Evolutionary conservation across 2,888 invertebrate species (phyloP).

Genomic region (Aradus depressus): DNA sequence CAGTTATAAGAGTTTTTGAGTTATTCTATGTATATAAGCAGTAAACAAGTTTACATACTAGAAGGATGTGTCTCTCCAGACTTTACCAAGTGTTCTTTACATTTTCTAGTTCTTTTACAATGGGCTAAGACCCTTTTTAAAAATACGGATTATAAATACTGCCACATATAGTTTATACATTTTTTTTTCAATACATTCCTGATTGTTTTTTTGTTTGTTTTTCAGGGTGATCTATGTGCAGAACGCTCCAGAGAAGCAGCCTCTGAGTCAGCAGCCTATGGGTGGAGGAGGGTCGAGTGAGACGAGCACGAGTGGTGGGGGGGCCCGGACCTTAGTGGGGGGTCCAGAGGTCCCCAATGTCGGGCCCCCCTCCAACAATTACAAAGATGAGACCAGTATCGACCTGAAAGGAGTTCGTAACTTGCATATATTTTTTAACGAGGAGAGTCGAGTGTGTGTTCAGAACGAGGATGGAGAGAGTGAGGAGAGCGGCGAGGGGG

Average conservation of each 20-base stretch:
- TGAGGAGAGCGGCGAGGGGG: constrained; percentile 24
- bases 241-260: constrained; percentile 69
- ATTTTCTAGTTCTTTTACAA: background rate
- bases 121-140: background rate
- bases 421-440: constrained; percentile 33
- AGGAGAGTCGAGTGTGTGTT: constrained; percentile 31
- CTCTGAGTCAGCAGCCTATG: constrained; percentile 4
- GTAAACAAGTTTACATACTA: too few relatives aligned
- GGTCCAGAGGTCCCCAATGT: constrained; percentile 4
- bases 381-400: constrained; percentile 31
- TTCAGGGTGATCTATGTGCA: constrained; percentile 81
- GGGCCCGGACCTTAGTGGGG: background rate
- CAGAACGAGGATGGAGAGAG: constrained; percentile 28
- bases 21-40: too few relatives aligned
- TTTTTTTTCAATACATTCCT: background rate
- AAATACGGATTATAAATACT: background rate
- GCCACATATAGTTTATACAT: background rate
- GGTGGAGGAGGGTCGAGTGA: background rate
- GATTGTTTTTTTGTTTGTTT: constrained; percentile 20
- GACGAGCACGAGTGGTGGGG: constrained; percentile 4
- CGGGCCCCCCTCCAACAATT: constrained; percentile 6
- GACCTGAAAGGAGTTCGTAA: constrained; percentile 34
- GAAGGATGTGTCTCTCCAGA: too few relatives aligned
- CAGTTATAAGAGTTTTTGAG: too few relatives aligned
- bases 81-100: too few relatives aligned